A percentile compares a stretch with the other conserved stretches of the same genome.
Evolutionary conservation across 2,888 invertebrate species (phyloP).

Genomic region (Proisotoma minuta): DNA sequence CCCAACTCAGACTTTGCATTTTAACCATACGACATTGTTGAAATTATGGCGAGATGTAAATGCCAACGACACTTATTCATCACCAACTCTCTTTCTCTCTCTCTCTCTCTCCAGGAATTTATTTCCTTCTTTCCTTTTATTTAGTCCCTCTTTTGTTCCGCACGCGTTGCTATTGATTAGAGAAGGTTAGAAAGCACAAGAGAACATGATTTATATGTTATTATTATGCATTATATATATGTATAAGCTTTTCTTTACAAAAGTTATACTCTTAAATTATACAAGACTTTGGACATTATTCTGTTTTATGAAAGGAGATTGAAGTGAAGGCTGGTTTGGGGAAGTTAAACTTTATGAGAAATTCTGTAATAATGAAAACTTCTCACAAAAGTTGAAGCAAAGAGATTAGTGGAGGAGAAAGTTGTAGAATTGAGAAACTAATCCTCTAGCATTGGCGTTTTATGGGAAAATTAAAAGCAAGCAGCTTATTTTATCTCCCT

Average conservation of each 20-base stretch:
- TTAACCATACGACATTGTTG: conserved; percentile 1
- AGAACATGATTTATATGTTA: no score
- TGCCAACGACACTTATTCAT: conserved; percentile 12
- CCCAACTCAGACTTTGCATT: conserved; percentile 40
- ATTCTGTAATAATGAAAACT: conserved; percentile 11
- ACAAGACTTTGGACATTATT: background rate
- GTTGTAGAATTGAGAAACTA: background rate
- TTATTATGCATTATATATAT: no score
- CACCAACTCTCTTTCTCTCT: background rate
- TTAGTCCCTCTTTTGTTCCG: background rate
- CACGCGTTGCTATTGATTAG: background rate
- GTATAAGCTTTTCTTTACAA: no score
- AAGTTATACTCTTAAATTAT: background rate
- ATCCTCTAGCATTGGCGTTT: conserved; percentile 15
- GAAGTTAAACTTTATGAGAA: no score
- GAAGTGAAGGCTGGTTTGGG: no score
- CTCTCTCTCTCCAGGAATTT: background rate
- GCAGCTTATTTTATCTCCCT: conserved; percentile 11
- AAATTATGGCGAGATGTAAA: background rate
- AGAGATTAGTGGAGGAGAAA: background rate
- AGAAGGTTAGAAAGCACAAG: background rate
- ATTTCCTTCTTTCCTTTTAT: conserved; percentile 8
- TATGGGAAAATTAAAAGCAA: conserved; percentile 16
- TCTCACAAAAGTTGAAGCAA: conserved; percentile 15
- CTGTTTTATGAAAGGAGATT: no score